Evolutionary conservation across 2,113 vertebrate species (phyloP).

Genomic region (Semnornis frantzii): DNA sequence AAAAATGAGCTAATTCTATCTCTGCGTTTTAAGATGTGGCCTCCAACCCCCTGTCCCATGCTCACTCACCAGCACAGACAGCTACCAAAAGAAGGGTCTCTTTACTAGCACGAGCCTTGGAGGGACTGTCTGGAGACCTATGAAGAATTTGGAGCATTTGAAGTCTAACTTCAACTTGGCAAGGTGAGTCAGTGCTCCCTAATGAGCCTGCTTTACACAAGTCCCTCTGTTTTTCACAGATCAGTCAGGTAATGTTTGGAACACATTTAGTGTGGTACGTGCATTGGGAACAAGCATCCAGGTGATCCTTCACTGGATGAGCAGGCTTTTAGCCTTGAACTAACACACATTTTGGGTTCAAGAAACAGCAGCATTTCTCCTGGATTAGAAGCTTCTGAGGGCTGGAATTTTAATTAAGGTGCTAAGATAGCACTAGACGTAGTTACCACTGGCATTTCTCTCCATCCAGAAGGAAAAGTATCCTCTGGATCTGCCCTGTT

Average conservation of each 20-base stretch:
- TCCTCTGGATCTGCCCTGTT: neutral
- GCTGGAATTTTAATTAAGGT: neutral
- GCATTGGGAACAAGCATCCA: neutral
- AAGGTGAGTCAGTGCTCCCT: neutral
- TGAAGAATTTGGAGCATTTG: neutral
- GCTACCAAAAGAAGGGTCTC: neutral
- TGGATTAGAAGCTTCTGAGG: neutral
- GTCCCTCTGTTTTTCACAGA: neutral
- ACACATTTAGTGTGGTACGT: fast-evolving
- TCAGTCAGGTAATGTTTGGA: neutral
- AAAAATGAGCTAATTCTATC: neutral
- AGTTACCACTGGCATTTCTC: neutral
- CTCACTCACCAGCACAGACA: neutral
- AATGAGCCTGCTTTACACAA: neutral
- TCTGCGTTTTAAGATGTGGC: neutral
- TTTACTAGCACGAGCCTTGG: neutral
- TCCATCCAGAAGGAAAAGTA: neutral
- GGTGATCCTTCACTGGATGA: neutral
- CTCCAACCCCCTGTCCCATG: neutral
- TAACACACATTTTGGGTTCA: neutral
- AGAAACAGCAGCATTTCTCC: neutral
- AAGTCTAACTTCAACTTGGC: neutral
- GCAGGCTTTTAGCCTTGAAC: neutral
- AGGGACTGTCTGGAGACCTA: neutral
- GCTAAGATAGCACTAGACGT: neutral